These are phyloP conservation scores for Ochotona curzoniae DNA, from an alignment of 2,113 vertebrate genomes.

Conservation along the genomic window DNA sequence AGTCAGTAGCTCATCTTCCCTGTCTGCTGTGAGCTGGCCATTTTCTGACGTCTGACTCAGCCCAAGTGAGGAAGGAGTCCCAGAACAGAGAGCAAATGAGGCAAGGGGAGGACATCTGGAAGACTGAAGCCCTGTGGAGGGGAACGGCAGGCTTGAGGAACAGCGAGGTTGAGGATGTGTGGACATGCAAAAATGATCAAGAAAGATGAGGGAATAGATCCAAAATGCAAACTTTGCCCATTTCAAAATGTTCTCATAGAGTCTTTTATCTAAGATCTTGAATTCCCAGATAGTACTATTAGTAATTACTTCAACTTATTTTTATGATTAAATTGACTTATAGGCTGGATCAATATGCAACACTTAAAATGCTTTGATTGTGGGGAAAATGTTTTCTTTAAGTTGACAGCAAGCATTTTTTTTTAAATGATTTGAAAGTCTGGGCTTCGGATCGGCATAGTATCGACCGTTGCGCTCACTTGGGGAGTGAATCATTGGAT, in stretches of 20 bases:
- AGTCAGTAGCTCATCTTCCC: neutral
- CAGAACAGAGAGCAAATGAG: neutral
- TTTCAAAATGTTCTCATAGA: neutral
- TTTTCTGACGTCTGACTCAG: no score
- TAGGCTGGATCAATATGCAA: neutral
- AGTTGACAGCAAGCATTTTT: neutral
- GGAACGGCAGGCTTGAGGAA: neutral
- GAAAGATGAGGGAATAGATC: neutral
- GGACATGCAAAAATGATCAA: neutral
- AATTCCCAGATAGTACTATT: neutral
- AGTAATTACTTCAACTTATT: constrained; percentile 11
- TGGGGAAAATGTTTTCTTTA: neutral
- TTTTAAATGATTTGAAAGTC: neutral
- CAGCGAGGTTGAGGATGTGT: neutral
- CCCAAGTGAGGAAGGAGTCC: neutral
- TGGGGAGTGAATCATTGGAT: no score
- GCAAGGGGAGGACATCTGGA: neutral
- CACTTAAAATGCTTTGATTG: neutral
- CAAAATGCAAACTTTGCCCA: neutral
- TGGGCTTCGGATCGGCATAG: no score
- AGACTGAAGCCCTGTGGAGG: neutral
- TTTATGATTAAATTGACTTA: neutral
- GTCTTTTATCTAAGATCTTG: constrained; percentile 6
- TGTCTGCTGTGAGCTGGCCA: neutral
- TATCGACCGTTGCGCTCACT: no score